These are phyloP conservation scores for Calycopis cecrops DNA, from an alignment of 1,140 invertebrate genomes.

Conservation along the genomic window DNA sequence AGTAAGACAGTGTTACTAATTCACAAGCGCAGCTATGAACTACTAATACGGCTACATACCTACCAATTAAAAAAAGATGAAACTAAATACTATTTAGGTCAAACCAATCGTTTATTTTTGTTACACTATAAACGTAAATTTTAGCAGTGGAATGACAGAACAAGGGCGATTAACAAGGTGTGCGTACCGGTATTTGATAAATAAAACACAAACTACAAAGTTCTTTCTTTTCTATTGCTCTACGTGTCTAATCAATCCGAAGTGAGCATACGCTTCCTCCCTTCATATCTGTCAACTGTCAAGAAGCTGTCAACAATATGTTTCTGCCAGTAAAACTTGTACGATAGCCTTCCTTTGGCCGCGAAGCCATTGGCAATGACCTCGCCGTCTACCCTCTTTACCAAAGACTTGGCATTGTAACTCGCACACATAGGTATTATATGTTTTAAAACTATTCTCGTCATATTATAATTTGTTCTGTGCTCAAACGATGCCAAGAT, in stretches of 20 bases:
- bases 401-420: constrained; percentile 25
- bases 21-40: too few relatives aligned
- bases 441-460: background rate
- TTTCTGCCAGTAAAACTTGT: constrained; percentile 25
- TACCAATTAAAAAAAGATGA: too few relatives aligned
- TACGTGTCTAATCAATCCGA: constrained; percentile 18
- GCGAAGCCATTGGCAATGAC: constrained; percentile 34
- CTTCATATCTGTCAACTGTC: constrained; percentile 23
- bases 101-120: too few relatives aligned
- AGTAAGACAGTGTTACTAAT: too few relatives aligned
- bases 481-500: background rate
- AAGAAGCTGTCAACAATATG: constrained; percentile 21
- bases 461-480: background rate
- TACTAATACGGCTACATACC: too few relatives aligned
- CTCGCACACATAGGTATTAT: constrained; percentile 1
- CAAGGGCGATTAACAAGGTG: constrained; percentile 7
- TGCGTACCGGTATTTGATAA: constrained; percentile 3
- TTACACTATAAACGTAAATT: background rate
- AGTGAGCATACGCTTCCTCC: constrained; percentile 12
- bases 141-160: background rate
- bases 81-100: too few relatives aligned
- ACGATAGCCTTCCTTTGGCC: constrained; percentile 31
- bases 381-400: constrained; percentile 27
- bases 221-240: constrained; percentile 2
- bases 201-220: too few relatives aligned